Conservation (phyloP, 2,797 vertebrate species). For the Caiman crocodilus region DNA sequence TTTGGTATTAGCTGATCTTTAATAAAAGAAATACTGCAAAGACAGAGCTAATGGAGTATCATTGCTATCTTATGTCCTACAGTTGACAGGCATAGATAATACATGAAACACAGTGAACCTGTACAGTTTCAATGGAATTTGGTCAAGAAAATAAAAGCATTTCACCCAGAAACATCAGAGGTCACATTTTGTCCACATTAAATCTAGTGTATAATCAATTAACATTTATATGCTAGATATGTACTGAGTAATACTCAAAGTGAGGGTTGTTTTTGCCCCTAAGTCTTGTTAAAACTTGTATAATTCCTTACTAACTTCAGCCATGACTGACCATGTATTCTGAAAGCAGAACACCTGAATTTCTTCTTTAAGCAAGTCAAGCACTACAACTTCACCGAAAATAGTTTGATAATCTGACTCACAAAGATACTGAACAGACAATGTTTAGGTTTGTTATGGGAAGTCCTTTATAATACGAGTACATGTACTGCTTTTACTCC, state of each 20-base stretch:
- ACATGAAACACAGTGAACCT: constrained; percentile 54
- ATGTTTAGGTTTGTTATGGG: constrained; percentile 23
- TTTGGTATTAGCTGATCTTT: neutral
- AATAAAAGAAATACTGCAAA: neutral
- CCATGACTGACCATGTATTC: constrained; percentile 55
- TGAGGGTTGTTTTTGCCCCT: constrained; percentile 52
- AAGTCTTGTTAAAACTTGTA: constrained; percentile 55
- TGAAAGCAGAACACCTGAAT: constrained; percentile 58
- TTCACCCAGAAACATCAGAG: constrained; percentile 70
- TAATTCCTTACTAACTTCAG: constrained; percentile 62
- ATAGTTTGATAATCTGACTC: constrained; percentile 28
- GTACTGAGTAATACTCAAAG: constrained; percentile 69
- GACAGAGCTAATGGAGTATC: neutral
- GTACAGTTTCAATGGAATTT: constrained; percentile 67
- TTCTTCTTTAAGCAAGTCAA: constrained; percentile 57
- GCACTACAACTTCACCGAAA: constrained; percentile 35
- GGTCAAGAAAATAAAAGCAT: constrained; percentile 71
- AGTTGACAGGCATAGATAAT: neutral
- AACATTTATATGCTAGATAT: constrained; percentile 72
- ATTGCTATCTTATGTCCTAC: neutral
- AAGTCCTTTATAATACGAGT: constrained; percentile 32
- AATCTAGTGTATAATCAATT: constrained; percentile 77
- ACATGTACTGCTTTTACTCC: neutral
- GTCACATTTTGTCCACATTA: constrained; percentile 75
- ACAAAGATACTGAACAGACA: neutral